Evolutionary conservation across 2,113 vertebrate species (phyloP).

Genomic region (Dromaius novaehollandiae): DNA sequence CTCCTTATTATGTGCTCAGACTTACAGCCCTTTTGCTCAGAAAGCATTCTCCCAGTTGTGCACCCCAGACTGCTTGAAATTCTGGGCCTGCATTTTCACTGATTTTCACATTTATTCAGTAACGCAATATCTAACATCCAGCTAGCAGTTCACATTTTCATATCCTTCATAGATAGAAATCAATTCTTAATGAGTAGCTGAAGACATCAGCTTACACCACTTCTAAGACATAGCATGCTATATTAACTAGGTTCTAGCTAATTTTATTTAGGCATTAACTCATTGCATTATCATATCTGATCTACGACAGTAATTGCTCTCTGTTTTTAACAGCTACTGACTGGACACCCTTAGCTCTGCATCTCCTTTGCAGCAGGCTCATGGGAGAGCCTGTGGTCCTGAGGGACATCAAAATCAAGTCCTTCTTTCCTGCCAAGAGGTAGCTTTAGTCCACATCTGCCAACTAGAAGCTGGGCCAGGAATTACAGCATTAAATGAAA

Average conservation of each 20-base stretch:
- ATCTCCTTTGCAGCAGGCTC: neutral
- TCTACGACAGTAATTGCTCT: slow-evolving; percentile 36
- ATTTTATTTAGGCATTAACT: slow-evolving; percentile 41
- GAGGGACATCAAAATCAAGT: neutral
- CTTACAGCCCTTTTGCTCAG: neutral
- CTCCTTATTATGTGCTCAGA: neutral
- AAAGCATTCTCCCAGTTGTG: neutral
- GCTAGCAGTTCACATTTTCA: neutral
- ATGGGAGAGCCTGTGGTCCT: neutral
- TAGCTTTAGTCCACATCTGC: neutral
- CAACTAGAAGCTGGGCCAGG: slow-evolving; percentile 8
- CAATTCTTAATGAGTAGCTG: neutral
- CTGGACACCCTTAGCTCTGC: slow-evolving; percentile 7
- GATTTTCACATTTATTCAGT: neutral
- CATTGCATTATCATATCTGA: slow-evolving; percentile 4
- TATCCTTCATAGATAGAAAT: neutral
- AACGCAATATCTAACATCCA: neutral
- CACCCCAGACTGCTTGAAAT: neutral
- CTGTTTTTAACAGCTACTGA: neutral
- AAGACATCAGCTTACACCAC: neutral
- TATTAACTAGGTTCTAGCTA: slow-evolving; percentile 2
- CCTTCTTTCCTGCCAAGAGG: neutral
- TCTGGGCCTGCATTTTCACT: neutral
- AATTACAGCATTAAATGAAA: neutral
- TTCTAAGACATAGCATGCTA: neutral